Evolutionary conservation across 1,140 invertebrate species (phyloP), one percentile per base, ranked within the genome.

Genomic region (Trachymyrmex cornetzi): DNA sequence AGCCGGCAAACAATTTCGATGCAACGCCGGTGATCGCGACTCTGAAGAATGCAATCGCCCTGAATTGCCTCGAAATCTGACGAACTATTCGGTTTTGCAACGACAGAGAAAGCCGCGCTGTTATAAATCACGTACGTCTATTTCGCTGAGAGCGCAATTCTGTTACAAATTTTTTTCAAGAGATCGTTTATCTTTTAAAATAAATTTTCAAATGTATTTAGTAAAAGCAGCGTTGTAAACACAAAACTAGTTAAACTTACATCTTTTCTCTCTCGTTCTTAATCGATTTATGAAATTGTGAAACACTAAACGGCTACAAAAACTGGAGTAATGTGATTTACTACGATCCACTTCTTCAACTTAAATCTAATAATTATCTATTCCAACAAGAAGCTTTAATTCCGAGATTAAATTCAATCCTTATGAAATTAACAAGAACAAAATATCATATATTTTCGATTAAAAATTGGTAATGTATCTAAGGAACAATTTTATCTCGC

Each of bases 301-400:
- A 69, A 48, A 48, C 57, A 55, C 19, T 67, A 67, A 67, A 59
- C 67, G 38, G 19, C n/a, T 84, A 50, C 19, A 74, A 61, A 74
- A 84, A 27, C 24, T 50, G 38, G 16, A 61, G 53, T 84, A 84
- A 72, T 48, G 55, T 50, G 44, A 84, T 84, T 84, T 61, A 34
- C 44, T 16, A 61, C 24, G 69, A 84, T 34, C 69, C 55, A 61
- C 38, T 84, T 84, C 14, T 74, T 24, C 53, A n/a, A 57, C 69
- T 82, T 82, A 71, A 84, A 34, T 74, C 69, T 74, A 72, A 84
- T 74, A 74, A 84, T 84, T 74, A 38, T 84, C 55, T 9, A 4
- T 48, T 38, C 38, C 19, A 24, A 74, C 19, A 72, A 72, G 50
- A 63, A 30, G 19, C 5, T 34, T 34, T 5, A 34, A 34, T 61